Conservation (phyloP, 2,797 vertebrate species). For the Limnodromus scolopaceus region DNA sequence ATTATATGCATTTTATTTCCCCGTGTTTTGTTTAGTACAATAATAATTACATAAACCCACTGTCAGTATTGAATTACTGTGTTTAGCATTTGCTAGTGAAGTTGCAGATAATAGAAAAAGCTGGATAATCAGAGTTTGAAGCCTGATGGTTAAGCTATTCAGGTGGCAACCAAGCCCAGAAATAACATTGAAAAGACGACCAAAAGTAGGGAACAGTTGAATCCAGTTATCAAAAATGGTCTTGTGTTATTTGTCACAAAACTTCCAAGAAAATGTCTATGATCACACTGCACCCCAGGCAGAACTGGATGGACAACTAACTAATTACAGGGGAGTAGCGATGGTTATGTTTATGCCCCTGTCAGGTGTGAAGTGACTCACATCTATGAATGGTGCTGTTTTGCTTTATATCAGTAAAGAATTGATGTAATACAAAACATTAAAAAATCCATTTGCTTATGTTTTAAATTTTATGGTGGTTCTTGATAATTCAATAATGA, state of each 20-base stretch:
- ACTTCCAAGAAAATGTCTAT: not conserved
- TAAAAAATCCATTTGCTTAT: not conserved
- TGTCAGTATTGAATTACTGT: not conserved
- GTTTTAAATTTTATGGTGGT: constrained; percentile 26
- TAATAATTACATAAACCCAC: not conserved
- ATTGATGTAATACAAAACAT: not conserved
- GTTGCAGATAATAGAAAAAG: not conserved
- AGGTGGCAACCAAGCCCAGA: not conserved
- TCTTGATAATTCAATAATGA: constrained; percentile 38
- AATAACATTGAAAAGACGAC: not conserved
- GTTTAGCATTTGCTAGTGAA: not conserved
- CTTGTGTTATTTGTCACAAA: not conserved
- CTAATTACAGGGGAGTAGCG: not conserved
- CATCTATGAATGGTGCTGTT: not conserved
- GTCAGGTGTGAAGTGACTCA: not conserved
- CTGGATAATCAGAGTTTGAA: not conserved
- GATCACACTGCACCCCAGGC: not conserved
- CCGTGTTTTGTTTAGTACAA: not conserved
- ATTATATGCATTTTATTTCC: not conserved
- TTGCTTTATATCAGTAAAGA: not conserved
- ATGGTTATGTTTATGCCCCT: not conserved
- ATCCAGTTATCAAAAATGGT: not conserved
- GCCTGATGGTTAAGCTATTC: not conserved
- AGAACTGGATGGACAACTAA: not conserved
- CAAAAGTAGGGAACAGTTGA: not conserved